Base-by-base conservation (phyloP, 1,140 invertebrate species). In the Drosophila repleta region DNA sequence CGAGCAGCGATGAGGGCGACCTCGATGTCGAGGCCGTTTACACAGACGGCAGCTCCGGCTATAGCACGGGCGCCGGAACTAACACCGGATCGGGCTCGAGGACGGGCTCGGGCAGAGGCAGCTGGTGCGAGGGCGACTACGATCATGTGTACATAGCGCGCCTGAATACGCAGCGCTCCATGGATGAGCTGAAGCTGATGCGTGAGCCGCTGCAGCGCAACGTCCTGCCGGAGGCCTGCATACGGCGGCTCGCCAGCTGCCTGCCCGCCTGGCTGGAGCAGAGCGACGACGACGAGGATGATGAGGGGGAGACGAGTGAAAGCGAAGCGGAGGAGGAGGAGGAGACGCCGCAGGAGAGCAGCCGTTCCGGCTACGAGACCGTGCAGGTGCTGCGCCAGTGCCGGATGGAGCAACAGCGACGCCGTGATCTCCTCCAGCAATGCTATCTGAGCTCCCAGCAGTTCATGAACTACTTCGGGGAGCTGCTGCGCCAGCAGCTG, bases 401-500 rank as follows among this genome's bases (percentile, higher is more conserved):
- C 35, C 72, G 52, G 91, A 81, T 82, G 65, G 92, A 88, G 92
- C 70, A 91, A 92, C 83, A 92, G 13, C 94, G 79, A 64, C 93
- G 81, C 4, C 92, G 92, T 43, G 48, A 66, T 3, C 39, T 71
- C 24, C 72, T 90, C 21, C 81, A 87, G 46, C 89, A 90, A 39
- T 69, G 73, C 29, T 96, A 94, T 78, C 90, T 95, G 1, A 94
- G 93, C 76, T 95, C 94, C 4, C 75, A 90, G 7, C 90, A 83
- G 18, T 95, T 96, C 62, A 94, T 95, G 93, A 90, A 92, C 15
- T 92, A 95, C 55, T 96, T 95, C 76, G 93, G 92, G 0, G 92
- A 94, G 51, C 68, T 94, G 17, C 94, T 95, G 53, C 92, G 93
- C 20, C 80, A 93, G 37, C 92, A 93, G 20, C 80, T 95, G 45